These are phyloP conservation scores for Carabus problematicus DNA, from an alignment of 2,888 invertebrate species.

Conservation along the genomic window DNA sequence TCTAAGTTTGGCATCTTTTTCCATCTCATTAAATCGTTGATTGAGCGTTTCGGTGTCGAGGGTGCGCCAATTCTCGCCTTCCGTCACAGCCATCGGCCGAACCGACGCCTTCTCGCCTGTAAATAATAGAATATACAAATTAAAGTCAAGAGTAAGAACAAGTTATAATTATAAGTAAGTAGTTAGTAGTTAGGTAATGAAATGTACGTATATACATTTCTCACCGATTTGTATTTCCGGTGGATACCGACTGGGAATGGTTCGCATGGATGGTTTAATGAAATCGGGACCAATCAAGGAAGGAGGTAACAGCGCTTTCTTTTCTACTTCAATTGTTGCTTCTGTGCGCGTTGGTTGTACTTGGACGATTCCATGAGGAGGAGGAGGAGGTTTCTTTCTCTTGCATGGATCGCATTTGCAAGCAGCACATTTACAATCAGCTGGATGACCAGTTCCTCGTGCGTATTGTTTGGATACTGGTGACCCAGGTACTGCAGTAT, in stretches of 20 bases:
- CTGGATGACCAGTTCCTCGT: conserved; percentile 15
- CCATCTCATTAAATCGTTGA: conserved; percentile 10
- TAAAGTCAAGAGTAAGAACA: neutral
- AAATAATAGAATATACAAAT: conserved; percentile 20
- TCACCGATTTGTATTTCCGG: neutral
- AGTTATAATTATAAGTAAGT: neutral
- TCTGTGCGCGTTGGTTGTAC: neutral
- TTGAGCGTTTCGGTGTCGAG: conserved; percentile 32
- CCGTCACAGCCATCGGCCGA: conserved; percentile 39
- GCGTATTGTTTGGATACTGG: neutral
- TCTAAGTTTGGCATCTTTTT: no score
- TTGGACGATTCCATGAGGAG: conserved; percentile 22
- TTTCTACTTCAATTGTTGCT: neutral
- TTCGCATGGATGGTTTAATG: conserved; percentile 2
- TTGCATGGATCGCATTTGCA: conserved; percentile 27
- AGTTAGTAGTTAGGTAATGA: neutral
- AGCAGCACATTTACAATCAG: conserved; percentile 28
- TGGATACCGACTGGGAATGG: neutral
- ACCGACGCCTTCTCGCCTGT: conserved; percentile 34
- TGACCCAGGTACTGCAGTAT: neutral
- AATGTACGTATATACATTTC: conserved; percentile 3
- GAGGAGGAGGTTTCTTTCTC: conserved; percentile 2
- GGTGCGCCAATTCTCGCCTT: conserved; percentile 18
- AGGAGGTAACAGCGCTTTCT: conserved; percentile 15
- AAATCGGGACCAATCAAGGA: conserved; percentile 31